These are phyloP conservation scores for Catonia carolina DNA, from an alignment of 2,888 invertebrate species.

Conservation along the genomic window DNA sequence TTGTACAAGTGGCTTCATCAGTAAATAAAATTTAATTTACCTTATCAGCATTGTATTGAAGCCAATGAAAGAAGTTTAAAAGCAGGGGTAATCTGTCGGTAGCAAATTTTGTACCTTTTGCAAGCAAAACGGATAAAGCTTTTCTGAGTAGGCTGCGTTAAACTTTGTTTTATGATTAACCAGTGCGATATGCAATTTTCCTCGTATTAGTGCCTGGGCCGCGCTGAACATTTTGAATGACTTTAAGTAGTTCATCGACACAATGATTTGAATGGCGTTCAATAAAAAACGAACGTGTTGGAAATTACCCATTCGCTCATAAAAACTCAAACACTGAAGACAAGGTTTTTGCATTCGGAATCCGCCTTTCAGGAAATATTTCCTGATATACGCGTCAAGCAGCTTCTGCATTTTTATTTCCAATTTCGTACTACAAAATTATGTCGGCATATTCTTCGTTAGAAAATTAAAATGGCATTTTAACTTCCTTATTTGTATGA, in stretches of 20 bases:
- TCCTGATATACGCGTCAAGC: neutral
- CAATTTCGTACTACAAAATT: neutral
- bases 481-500: neutral
- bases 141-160: neutral
- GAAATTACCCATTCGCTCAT: neutral
- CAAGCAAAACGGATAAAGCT: no score
- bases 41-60: no score
- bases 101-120: no score
- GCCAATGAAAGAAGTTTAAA: no score
- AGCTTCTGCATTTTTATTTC: neutral
- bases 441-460: neutral
- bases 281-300: neutral
- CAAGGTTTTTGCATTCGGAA: neutral
- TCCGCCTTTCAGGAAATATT: neutral
- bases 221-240: neutral
- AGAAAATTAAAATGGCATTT: slow-evolving; percentile 3
- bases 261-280: neutral
- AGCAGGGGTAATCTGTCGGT: no score
- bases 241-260: neutral
- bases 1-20: no score
- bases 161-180: neutral
- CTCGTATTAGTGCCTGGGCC: slow-evolving; percentile 1
- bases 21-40: no score
- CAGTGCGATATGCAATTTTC: neutral
- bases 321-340: neutral